Conservation (phyloP, 2,888 invertebrate species). For the Lasius fuliginosus region DNA sequence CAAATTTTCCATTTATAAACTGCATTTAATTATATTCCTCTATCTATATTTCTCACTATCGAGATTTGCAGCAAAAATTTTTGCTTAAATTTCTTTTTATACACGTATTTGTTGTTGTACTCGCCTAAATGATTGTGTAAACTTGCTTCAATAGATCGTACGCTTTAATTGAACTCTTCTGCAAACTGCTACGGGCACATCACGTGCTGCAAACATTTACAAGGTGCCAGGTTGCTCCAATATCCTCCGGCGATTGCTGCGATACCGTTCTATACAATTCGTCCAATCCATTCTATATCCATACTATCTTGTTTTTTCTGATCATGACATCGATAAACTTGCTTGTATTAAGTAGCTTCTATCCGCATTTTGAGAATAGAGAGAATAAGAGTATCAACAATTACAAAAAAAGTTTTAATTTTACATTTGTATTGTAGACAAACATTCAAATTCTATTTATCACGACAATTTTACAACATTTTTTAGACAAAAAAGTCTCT, state of each 20-base stretch:
- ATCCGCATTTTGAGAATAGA: not conserved
- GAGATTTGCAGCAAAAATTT: not conserved
- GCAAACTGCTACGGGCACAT: constrained; percentile 80
- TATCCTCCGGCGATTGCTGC: constrained; percentile 78
- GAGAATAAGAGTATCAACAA: not conserved
- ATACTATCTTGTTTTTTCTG: not conserved
- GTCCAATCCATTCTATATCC: not conserved
- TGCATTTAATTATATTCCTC: not conserved
- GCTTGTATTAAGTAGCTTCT: constrained; percentile 4
- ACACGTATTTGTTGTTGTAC: not conserved
- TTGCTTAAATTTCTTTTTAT: not conserved
- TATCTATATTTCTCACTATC: not conserved
- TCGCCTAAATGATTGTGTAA: not conserved
- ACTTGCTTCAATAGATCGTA: constrained; percentile 29
- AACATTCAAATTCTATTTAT: not conserved
- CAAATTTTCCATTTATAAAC: not conserved
- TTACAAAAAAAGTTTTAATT: not conserved
- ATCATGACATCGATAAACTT: not conserved
- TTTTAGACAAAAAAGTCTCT: not conserved
- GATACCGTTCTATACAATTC: constrained; percentile 26
- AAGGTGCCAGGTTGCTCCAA: constrained; percentile 72
- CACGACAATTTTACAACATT: not conserved
- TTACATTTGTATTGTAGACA: not conserved
- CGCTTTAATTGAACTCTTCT: constrained; percentile 72
- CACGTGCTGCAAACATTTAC: constrained; percentile 84